Evolutionary conservation across 2,113 vertebrate species (phyloP).

Genomic region (Dermatemys mawii): DNA sequence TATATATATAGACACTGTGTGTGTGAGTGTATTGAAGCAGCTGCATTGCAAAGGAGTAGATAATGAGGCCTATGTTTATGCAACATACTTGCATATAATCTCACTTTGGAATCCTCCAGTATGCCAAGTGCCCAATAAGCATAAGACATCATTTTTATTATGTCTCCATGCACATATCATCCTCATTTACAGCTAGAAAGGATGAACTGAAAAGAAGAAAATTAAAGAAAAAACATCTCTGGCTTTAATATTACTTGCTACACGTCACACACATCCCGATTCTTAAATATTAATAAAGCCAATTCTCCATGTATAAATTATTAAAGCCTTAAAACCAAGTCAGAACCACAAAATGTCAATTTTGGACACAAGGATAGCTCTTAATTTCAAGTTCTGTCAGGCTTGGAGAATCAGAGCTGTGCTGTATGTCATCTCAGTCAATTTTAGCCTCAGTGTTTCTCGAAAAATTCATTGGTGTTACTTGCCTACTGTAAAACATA

Average conservation of each 20-base stretch:
- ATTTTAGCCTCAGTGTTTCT: neutral
- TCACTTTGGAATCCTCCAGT: neutral
- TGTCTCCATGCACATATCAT: neutral
- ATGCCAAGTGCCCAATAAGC: neutral
- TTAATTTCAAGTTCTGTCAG: slow-evolving; percentile 59
- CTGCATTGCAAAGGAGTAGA: neutral
- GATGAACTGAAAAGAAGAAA: neutral
- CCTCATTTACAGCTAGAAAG: slow-evolving; percentile 17
- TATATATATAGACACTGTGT: no score
- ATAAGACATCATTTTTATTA: neutral
- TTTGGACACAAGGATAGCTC: neutral
- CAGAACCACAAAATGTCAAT: slow-evolving; percentile 27
- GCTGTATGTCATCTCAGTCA: slow-evolving; percentile 33
- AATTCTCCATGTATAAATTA: slow-evolving; percentile 48
- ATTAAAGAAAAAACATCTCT: neutral
- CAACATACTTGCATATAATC: neutral
- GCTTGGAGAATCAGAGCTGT: slow-evolving; percentile 38
- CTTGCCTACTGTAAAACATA: neutral
- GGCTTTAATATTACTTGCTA: slow-evolving; percentile 38
- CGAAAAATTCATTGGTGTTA: neutral
- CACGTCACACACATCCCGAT: neutral
- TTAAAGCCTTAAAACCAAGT: slow-evolving; percentile 39
- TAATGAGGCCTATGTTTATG: neutral
- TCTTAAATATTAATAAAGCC: slow-evolving; percentile 52
- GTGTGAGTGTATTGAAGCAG: neutral